Conservation (phyloP, 2,113 vertebrate species). For the Lanius collurio region DNA sequence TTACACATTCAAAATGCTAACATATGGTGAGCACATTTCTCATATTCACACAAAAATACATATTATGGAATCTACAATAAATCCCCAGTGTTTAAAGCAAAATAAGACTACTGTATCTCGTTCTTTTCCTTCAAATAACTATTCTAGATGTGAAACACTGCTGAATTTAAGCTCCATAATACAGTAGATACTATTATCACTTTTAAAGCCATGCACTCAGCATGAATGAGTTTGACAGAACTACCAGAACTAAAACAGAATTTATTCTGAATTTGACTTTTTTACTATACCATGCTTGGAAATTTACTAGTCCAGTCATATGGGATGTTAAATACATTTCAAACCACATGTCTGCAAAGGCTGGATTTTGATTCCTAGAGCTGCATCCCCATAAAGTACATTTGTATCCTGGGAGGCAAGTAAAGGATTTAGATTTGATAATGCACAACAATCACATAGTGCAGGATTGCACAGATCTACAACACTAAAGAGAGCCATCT, state of each 20-base stretch:
- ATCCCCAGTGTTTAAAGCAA: neutral
- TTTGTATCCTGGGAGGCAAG: neutral
- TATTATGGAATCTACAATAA: neutral
- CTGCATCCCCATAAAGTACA: neutral
- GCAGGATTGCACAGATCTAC: neutral
- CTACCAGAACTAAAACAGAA: neutral
- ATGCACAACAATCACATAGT: neutral
- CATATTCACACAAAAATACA: neutral
- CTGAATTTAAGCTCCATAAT: neutral
- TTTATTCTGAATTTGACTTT: neutral
- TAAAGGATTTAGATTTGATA: neutral
- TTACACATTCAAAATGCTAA: neutral
- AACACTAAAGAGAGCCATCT: neutral
- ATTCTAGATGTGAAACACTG: neutral
- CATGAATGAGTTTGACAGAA: neutral
- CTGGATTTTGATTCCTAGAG: neutral
- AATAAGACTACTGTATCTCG: neutral
- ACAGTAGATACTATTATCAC: neutral
- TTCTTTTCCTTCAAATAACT: neutral
- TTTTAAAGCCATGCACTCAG: neutral
- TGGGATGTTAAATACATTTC: neutral
- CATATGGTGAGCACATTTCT: neutral
- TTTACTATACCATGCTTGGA: neutral
- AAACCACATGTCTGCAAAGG: neutral
- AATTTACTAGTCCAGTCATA: neutral